Percentiles rank a stretch among this genome's conserved stretches.
These are phyloP conservation scores for Protodeltote pygarga DNA, from an alignment of 2,888 invertebrate genomes.

Conservation along the genomic window DNA sequence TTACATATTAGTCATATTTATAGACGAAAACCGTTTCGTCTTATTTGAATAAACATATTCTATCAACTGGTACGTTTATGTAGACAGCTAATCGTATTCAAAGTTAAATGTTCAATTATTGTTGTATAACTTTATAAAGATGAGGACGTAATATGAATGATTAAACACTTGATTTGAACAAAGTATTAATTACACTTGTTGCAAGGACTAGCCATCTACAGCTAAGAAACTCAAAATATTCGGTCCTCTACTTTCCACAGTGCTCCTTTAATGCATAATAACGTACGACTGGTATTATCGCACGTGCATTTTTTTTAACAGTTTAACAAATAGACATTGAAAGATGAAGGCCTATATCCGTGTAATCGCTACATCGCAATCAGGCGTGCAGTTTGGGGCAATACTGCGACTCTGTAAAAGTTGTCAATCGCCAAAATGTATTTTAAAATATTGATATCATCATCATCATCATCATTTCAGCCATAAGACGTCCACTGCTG, in stretches of 20 bases:
- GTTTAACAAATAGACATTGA: slow-evolving; percentile 5
- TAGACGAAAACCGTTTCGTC: slow-evolving; percentile 5
- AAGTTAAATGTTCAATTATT: neutral
- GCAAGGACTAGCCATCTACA: neutral
- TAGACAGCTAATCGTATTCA: neutral
- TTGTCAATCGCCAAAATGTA: too few species aligned
- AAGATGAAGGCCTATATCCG: neutral
- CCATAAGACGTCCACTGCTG: too few species aligned
- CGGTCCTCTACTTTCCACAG: slow-evolving; percentile 4
- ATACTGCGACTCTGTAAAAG: too few species aligned
- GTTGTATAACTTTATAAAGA: neutral
- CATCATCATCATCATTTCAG: too few species aligned
- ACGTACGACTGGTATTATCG: too few species aligned
- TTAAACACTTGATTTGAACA: neutral
- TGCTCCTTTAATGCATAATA: slow-evolving; percentile 8
- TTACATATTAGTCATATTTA: slow-evolving; percentile 20
- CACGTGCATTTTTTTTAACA: too few species aligned
- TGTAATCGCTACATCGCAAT: too few species aligned
- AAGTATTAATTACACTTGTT: neutral
- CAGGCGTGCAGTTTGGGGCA: too few species aligned
- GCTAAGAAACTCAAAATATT: neutral
- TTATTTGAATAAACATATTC: slow-evolving; percentile 16
- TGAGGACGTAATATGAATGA: neutral
- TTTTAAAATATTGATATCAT: too few species aligned
- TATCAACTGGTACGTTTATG: neutral